phyloP scores from a whole-genome alignment of 1,140 invertebrate species.

The Ceratoteleas bidentatus region DNA sequence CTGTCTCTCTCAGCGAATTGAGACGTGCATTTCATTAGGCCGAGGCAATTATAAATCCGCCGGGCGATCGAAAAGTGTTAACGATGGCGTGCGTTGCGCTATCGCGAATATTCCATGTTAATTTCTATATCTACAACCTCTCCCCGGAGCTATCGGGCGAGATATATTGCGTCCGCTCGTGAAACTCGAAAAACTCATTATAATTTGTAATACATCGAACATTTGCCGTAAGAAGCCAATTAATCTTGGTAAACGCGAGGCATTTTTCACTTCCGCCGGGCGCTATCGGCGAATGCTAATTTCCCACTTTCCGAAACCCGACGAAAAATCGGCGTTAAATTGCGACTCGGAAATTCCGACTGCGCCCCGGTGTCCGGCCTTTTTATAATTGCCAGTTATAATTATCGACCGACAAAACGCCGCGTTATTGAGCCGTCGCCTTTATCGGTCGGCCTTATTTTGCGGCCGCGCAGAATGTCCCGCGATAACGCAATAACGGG shows the following conservation, averaged over 20 bases:
- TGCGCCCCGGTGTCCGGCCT: not conserved
- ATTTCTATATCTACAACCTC: too few relatives aligned
- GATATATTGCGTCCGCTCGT: too few relatives aligned
- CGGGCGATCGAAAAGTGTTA: too few relatives aligned
- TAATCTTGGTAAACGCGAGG: not conserved
- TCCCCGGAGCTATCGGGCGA: too few relatives aligned
- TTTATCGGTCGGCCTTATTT: constrained; percentile 50
- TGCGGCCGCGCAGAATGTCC: constrained; percentile 40
- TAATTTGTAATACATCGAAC: not conserved
- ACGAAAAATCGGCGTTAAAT: not conserved
- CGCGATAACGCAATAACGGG: constrained; percentile 50
- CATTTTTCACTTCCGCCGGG: not conserved
- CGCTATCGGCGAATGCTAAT: not conserved
- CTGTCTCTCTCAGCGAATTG: too few relatives aligned
- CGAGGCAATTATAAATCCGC: too few relatives aligned
- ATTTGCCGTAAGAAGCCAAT: not conserved
- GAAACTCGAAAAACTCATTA: not conserved
- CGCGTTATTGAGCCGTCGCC: constrained; percentile 35
- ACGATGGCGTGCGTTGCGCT: too few relatives aligned
- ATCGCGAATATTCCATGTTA: too few relatives aligned
- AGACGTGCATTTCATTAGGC: too few relatives aligned
- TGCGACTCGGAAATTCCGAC: not conserved
- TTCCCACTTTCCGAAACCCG: not conserved
- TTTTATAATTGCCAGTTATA: constrained; percentile 16
- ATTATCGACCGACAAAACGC: constrained; percentile 9